Percentiles rank a stretch among this genome's conserved stretches.
Conservation (phyloP, 92 coral and sea anemone genomes). For the Plumapathes pennacea region DNA sequence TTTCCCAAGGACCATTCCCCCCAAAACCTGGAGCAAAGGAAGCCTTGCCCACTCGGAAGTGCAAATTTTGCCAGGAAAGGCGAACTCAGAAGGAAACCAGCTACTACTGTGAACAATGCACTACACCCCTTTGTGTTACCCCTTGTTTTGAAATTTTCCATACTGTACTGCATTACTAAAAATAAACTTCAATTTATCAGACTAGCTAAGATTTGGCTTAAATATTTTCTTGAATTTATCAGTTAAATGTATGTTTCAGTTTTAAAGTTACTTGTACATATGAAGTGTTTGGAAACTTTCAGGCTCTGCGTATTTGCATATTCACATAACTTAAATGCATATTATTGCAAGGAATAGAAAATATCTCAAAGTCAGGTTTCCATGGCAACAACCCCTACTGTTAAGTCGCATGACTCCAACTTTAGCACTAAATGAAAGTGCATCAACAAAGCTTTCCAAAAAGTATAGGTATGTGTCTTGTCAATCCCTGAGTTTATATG, state of each 20-base stretch:
- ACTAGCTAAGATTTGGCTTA: no score
- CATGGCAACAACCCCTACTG: slow-evolving; percentile 5
- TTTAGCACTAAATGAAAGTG: background rate
- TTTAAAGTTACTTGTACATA: no score
- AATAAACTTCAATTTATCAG: background rate
- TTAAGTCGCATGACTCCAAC: background rate
- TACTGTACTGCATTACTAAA: background rate
- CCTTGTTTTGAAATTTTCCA: background rate
- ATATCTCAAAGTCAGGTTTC: no score
- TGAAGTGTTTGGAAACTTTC: no score
- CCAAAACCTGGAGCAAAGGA: slow-evolving; percentile 37
- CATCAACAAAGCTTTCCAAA: no score
- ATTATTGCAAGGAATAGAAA: no score
- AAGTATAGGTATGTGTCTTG: background rate
- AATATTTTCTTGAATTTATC: no score
- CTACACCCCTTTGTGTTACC: background rate
- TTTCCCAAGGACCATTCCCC: slow-evolving; percentile 8
- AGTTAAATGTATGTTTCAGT: no score
- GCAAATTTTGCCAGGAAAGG: slow-evolving; percentile 20
- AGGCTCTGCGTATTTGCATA: no score
- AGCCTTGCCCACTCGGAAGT: slow-evolving; percentile 5
- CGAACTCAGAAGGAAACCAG: slow-evolving; percentile 13
- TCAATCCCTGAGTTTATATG: slow-evolving; percentile 4
- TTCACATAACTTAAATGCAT: no score
- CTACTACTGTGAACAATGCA: slow-evolving; percentile 17